These are phyloP conservation scores for Macaca nemestrina DNA, from an alignment of 2,113 vertebrate genomes.

Conservation along the genomic window DNA sequence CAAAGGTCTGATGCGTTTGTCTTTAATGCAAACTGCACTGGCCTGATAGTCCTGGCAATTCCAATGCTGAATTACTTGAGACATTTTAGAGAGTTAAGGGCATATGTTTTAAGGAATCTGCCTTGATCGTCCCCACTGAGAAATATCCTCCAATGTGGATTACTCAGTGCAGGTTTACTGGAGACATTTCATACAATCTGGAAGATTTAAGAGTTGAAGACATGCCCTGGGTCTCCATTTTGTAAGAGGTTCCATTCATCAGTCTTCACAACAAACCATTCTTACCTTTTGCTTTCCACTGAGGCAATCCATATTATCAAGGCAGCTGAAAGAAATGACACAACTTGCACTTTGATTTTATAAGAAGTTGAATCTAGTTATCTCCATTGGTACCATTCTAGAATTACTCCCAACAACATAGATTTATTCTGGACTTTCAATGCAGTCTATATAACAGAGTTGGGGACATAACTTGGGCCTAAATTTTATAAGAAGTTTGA, in stretches of 20 bases:
- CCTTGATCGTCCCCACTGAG: background rate
- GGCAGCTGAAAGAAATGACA: background rate
- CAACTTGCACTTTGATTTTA: background rate
- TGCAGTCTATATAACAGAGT: background rate
- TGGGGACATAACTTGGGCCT: background rate
- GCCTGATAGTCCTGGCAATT: background rate
- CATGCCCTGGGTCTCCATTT: background rate
- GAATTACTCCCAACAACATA: background rate
- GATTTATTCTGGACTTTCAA: background rate
- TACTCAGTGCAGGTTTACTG: background rate
- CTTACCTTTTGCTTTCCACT: background rate
- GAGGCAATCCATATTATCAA: background rate
- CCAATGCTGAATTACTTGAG: background rate
- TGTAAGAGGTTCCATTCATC: background rate
- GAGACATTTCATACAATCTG: background rate
- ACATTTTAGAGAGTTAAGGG: background rate
- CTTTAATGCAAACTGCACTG: background rate
- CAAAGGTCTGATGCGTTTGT: slow-evolving; percentile 13
- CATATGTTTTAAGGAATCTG: background rate
- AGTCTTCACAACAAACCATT: background rate
- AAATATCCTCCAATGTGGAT: background rate
- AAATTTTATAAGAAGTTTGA: background rate
- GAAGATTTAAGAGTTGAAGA: background rate
- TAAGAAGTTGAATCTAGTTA: background rate
- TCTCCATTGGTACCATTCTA: background rate